Conservation (phyloP, 2,888 invertebrate species). For the Papilio gigon region DNA sequence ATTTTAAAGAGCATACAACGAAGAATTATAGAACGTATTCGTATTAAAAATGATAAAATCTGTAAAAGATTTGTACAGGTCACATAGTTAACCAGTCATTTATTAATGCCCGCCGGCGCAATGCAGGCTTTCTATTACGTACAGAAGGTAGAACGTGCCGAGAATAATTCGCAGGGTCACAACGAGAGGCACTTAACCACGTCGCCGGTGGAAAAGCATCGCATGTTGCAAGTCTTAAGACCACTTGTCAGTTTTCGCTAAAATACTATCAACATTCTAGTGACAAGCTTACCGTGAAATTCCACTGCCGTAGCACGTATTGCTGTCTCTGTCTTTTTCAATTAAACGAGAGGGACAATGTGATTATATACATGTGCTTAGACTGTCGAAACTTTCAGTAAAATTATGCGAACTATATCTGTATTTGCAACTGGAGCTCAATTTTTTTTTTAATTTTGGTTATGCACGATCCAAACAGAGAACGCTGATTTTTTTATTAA, state of each 20-base stretch:
- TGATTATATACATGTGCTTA: not conserved
- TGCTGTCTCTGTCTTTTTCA: not conserved
- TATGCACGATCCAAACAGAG: too few species aligned
- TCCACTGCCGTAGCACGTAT: not conserved
- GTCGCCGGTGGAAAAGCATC: slow-evolving; percentile 17
- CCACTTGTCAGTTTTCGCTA: not conserved
- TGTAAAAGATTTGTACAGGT: too few species aligned
- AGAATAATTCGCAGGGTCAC: slow-evolving; percentile 28
- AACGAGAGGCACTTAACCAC: slow-evolving; percentile 31
- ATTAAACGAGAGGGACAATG: not conserved
- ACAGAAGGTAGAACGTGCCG: slow-evolving; percentile 22
- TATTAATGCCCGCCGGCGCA: not conserved
- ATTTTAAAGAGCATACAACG: not conserved
- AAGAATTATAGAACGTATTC: too few species aligned
- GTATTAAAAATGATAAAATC: too few species aligned
- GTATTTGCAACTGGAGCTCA: too few species aligned
- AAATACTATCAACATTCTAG: not conserved
- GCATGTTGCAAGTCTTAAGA: slow-evolving; percentile 24
- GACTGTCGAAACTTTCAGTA: not conserved
- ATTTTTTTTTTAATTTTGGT: too few species aligned
- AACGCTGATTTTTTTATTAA: too few species aligned
- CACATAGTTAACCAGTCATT: slow-evolving; percentile 15
- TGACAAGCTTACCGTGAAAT: not conserved
- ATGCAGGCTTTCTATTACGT: slow-evolving; percentile 31
- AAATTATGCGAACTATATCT: too few species aligned